Evolutionary conservation across 2,113 vertebrate species (phyloP).

Genomic region (Phalacrocorax aristotelis): DNA sequence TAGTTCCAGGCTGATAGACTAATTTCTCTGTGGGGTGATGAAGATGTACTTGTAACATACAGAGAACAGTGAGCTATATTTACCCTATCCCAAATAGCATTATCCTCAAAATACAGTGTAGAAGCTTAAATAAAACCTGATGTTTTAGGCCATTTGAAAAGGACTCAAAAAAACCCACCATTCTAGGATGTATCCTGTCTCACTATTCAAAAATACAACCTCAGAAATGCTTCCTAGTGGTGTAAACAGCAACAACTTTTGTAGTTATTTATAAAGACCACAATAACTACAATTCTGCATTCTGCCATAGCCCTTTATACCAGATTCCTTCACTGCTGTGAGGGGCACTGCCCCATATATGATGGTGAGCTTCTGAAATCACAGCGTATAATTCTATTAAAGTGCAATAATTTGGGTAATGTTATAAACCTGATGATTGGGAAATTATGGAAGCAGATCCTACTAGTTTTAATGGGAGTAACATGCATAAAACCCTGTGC

Average conservation of each 20-base stretch:
- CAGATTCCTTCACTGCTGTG: background rate
- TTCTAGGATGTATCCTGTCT: background rate
- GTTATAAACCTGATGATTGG: constrained; percentile 16
- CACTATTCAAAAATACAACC: background rate
- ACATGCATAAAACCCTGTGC: constrained; percentile 15
- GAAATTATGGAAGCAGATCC: constrained; percentile 48
- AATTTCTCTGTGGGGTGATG: background rate
- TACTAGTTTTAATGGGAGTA: constrained; percentile 35
- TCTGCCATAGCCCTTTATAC: background rate
- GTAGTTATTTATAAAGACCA: background rate
- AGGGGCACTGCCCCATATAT: background rate
- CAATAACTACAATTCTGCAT: background rate
- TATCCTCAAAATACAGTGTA: background rate
- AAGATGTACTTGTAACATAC: background rate
- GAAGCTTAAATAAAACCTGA: background rate
- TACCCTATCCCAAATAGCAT: background rate
- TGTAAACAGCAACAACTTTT: background rate
- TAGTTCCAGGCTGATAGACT: background rate
- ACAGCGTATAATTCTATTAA: background rate
- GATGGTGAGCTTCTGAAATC: constrained; percentile 15
- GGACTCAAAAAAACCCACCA: background rate
- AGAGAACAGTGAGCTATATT: background rate
- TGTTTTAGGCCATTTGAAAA: background rate
- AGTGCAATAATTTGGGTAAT: constrained; percentile 23
- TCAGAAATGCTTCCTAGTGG: background rate